Evolutionary conservation across 2,797 vertebrate species (phyloP).

Genomic region (Kryptopterus vitreolus): DNA sequence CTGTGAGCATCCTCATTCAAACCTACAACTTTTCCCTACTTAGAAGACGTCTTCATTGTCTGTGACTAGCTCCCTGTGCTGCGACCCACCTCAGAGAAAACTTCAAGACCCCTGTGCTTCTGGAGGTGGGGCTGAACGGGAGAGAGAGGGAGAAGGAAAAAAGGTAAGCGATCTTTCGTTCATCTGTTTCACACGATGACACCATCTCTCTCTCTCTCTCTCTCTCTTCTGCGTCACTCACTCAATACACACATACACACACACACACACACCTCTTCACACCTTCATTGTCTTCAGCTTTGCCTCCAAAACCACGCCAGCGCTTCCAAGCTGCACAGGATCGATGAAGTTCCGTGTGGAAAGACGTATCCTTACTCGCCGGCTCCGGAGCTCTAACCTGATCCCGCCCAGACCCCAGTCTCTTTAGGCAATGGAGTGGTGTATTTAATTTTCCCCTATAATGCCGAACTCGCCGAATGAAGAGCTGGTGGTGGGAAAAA

Average conservation of each 20-base stretch:
- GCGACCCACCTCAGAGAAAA: constrained; percentile 48
- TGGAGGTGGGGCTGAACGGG: constrained; percentile 44
- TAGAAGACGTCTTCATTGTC: constrained; percentile 47
- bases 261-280: constrained; percentile 22
- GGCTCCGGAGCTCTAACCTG: constrained; percentile 69
- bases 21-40: constrained; percentile 34
- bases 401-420: constrained; percentile 75
- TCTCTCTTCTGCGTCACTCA: constrained; percentile 27
- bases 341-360: background rate
- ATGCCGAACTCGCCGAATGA: constrained; percentile 89
- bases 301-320: constrained; percentile 20
- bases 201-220: constrained; percentile 34
- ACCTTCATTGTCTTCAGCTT: constrained; percentile 41
- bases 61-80: constrained; percentile 29
- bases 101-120: constrained; percentile 53
- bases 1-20: constrained; percentile 19
- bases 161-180: constrained; percentile 39
- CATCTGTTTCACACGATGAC: constrained; percentile 31
- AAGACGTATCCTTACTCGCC: constrained; percentile 15
- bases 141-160: constrained; percentile 26
- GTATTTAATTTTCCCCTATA: constrained; percentile 99
- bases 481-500: constrained; percentile 78
- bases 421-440: constrained; percentile 84
- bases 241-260: too few relatives aligned
- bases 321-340: constrained; percentile 1